Base-by-base conservation (phyloP, 2,888 invertebrate species). In the Sphaerophoria rueppellii region DNA sequence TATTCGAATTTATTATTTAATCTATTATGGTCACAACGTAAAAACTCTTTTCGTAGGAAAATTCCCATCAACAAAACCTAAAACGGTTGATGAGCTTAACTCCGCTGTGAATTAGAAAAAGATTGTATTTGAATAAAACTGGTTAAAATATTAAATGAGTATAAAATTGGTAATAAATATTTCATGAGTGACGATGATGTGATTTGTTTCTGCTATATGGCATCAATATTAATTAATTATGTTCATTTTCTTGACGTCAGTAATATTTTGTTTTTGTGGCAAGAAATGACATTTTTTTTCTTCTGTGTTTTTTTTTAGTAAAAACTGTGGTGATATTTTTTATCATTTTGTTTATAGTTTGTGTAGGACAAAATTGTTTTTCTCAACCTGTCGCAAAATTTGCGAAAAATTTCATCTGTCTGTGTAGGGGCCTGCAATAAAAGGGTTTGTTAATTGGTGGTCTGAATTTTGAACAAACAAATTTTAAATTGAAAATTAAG, bases 81-180 rank as follows among this genome's bases (percentile, higher is more conserved):
- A 85, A 85, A 85, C 85, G 80, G 80, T 76, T 81, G 85, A 81
- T 76, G 80, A 81, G 80, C 72, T 75, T 67, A 81, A 69, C 61
- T 73, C 60, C 69, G 85, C 85, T 85, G 76, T 63, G 72, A 73
- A 77, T 58, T 48, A 69, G 76, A 81, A 65, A 74, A 55, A 82
- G 37, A 76, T 57, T 65, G 7, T 57, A 61, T 57, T 34, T 60
- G 40, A 9, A 65, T 63, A 32, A 35, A 24, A 24, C 24, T 24
- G 1, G 24, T 24, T 2, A 70, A 65, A 70, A 57, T 63, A 55
- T 70, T 73, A 52, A 69, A 73, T 72, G 70, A 55, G 43, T 12
- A 54, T 63, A 37, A 43, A 24, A 24, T 24, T 57, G 16, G 11
- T 61, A 43, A 78, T 55, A 40, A 14, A 35, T 50, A 37, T 50